Conservation (phyloP, 2,888 invertebrate species). For the Pimpla rufipes region DNA sequence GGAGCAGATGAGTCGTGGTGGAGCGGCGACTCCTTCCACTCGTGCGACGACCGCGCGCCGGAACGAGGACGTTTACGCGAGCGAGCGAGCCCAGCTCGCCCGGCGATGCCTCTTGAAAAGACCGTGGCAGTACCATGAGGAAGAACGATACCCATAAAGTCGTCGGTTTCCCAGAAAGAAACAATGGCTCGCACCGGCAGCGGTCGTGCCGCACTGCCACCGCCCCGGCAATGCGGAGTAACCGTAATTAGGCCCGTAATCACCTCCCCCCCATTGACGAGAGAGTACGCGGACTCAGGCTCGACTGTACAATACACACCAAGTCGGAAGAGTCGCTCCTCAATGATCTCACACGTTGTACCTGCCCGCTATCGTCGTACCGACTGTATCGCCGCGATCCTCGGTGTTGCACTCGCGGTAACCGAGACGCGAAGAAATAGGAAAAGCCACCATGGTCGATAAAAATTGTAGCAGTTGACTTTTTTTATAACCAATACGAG, state of each 20-base stretch:
- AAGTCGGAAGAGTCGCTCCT: background rate
- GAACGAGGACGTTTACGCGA: constrained; percentile 5
- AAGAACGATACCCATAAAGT: constrained; percentile 75
- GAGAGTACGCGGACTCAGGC: constrained; percentile 49
- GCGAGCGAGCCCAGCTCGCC: background rate
- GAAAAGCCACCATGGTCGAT: too few relatives aligned
- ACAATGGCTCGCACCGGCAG: constrained; percentile 73
- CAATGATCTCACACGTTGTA: constrained; percentile 67
- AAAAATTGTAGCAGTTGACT: too few relatives aligned
- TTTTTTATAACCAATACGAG: too few relatives aligned
- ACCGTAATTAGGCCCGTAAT: constrained; percentile 81
- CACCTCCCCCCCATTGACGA: constrained; percentile 77
- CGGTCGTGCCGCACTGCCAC: constrained; percentile 30
- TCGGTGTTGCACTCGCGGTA: background rate
- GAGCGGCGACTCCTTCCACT: background rate
- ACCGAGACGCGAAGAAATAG: background rate
- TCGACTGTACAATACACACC: background rate
- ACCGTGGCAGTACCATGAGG: constrained; percentile 57
- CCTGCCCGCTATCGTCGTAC: constrained; percentile 49
- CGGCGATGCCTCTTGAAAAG: constrained; percentile 77
- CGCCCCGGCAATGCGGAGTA: constrained; percentile 76
- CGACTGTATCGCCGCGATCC: constrained; percentile 4
- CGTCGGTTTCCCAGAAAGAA: constrained; percentile 80
- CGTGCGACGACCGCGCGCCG: background rate
- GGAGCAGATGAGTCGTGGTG: background rate